phyloP scores from a whole-genome alignment of 1,140 invertebrate species.

The Coboldia fuscipes region DNA sequence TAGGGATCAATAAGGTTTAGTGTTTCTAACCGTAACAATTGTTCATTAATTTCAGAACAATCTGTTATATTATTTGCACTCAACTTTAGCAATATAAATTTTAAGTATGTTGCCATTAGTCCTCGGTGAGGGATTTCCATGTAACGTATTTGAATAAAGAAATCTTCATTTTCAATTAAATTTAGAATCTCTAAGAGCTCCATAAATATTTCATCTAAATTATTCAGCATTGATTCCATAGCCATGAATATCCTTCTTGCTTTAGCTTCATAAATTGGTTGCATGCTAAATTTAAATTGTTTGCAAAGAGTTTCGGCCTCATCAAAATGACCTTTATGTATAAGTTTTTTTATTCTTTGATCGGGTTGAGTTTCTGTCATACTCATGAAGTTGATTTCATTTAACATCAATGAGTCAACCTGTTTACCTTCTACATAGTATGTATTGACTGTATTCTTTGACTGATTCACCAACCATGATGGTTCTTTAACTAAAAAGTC shows the following conservation, averaged over 20 bases:
- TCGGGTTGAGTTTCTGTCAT: conserved; percentile 18
- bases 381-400: conserved; percentile 15
- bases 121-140: conserved; percentile 14
- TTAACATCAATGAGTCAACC: conserved; percentile 4
- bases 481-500: conserved; percentile 1
- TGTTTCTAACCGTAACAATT: conserved; percentile 15
- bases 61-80: conserved; percentile 8
- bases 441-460: conserved; percentile 16
- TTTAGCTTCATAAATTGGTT: conserved; percentile 17
- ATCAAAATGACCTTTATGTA: conserved; percentile 16
- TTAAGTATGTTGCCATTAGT: conserved; percentile 11
- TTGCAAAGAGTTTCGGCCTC: conserved; percentile 17
- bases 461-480: conserved; percentile 15
- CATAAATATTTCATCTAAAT: background rate
- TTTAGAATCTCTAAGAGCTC: background rate
- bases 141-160: conserved; percentile 14
- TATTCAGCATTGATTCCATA: conserved; percentile 7
- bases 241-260: conserved; percentile 15
- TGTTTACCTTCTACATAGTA: conserved; percentile 13
- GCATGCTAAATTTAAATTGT: conserved; percentile 17
- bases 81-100: conserved; percentile 1
- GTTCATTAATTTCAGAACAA: conserved; percentile 16
- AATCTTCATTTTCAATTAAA: conserved; percentile 12
- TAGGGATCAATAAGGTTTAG: conserved; percentile 18
- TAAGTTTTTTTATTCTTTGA: conserved; percentile 17